These are phyloP conservation scores for Rotaria sp. DNA, from an alignment of 2,888 invertebrate genomes.

Conservation along the genomic window DNA sequence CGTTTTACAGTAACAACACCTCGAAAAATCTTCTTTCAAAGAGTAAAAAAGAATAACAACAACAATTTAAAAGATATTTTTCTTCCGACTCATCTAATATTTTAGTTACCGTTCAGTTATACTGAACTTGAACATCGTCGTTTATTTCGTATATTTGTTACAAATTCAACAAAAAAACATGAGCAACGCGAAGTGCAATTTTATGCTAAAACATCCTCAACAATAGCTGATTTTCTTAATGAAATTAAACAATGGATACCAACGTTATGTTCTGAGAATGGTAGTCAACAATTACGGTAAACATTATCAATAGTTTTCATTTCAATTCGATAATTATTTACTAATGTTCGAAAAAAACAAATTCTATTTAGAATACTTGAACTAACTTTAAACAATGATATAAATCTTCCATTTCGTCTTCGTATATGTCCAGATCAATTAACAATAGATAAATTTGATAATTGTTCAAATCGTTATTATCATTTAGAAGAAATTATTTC, in stretches of 20 bases:
- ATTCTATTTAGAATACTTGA: not conserved
- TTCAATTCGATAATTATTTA: not conserved
- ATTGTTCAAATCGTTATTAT: conserved; percentile 42
- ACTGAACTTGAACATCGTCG: conserved; percentile 22
- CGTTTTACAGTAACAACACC: not conserved
- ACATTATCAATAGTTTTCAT: not conserved
- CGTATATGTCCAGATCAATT: not conserved
- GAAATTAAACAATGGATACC: conserved; percentile 13
- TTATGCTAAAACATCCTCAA: not conserved
- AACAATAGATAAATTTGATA: not conserved
- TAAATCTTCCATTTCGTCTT: not conserved
- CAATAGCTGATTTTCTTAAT: not conserved
- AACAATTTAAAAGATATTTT: too few species aligned
- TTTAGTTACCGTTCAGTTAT: not conserved
- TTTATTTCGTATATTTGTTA: not conserved
- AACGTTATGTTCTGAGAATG: not conserved
- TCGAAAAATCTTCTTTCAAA: not conserved
- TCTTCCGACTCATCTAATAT: not conserved
- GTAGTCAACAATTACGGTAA: not conserved
- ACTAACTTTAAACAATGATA: not conserved
- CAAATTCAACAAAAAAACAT: not conserved
- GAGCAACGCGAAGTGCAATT: not conserved
- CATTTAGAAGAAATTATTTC: conserved; percentile 86
- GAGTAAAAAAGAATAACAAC: not conserved
- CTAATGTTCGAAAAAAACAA: not conserved